Conservation (phyloP, 2,113 vertebrate genomes). For the Brachyistius frenatus region DNA sequence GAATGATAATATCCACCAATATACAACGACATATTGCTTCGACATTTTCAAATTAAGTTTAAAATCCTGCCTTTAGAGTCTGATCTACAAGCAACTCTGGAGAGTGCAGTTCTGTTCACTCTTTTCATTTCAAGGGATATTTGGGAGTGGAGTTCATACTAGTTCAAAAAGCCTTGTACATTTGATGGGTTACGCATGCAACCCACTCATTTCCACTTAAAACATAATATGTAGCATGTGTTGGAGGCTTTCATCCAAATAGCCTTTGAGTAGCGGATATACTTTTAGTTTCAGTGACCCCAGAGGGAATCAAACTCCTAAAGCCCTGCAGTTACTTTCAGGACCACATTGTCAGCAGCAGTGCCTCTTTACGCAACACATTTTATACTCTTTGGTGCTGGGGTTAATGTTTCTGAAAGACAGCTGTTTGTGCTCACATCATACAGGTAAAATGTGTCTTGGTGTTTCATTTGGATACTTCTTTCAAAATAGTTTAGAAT, state of each 20-base stretch:
- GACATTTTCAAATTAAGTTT: conserved; percentile 16
- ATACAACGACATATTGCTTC: background rate
- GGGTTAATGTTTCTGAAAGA: conserved; percentile 40
- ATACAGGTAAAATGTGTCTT: conserved; percentile 16
- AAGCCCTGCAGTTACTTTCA: conserved; percentile 48
- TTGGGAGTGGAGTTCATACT: conserved; percentile 30
- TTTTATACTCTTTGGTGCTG: conserved; percentile 2
- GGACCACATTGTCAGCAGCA: conserved; percentile 43
- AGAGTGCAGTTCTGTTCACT: conserved; percentile 30
- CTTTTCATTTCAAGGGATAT: conserved; percentile 44
- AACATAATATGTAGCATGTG: conserved; percentile 46
- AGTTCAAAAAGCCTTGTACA: conserved; percentile 54
- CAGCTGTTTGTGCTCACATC: conserved; percentile 11
- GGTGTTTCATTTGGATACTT: background rate
- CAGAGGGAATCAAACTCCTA: conserved; percentile 61
- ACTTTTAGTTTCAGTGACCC: conserved; percentile 65
- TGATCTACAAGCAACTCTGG: conserved; percentile 12
- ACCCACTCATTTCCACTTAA: conserved; percentile 69
- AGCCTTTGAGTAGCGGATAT: conserved; percentile 49
- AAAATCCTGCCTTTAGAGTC: background rate
- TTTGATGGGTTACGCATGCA: conserved; percentile 57
- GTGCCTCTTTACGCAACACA: conserved; percentile 49
- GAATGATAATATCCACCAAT: background rate
- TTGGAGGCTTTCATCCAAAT: conserved; percentile 64
- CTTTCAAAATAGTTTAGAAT: background rate